Evolutionary conservation across 2,888 invertebrate species (phyloP).

Genomic region (Selenia dentaria): DNA sequence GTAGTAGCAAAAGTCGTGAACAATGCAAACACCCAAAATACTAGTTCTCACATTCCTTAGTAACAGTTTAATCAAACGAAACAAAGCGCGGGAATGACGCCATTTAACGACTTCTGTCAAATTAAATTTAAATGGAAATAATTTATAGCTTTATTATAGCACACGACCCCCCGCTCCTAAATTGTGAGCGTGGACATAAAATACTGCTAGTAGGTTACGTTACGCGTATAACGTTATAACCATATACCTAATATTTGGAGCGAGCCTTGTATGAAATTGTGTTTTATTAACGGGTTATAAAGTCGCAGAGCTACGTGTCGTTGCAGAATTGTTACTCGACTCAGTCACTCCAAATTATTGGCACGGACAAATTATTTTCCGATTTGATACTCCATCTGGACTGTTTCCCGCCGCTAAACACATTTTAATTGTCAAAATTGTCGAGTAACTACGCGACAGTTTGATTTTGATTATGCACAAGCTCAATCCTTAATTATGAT

Average conservation of each 20-base stretch:
- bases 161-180: conserved; percentile 70
- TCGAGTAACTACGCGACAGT: conserved; percentile 32
- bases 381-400: conserved; percentile 52
- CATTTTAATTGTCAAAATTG: conserved; percentile 48
- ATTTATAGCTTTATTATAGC: conserved; percentile 80
- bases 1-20: neutral
- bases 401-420: conserved; percentile 53
- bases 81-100: conserved; percentile 60
- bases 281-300: conserved; percentile 83
- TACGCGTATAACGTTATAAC: conserved; percentile 38
- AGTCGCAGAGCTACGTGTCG: conserved; percentile 72
- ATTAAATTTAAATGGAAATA: conserved; percentile 82
- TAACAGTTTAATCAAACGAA: conserved; percentile 72
- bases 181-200: conserved; percentile 75
- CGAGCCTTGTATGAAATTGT: conserved; percentile 75
- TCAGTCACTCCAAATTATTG: conserved; percentile 64
- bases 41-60: conserved; percentile 51
- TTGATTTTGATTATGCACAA: conserved; percentile 31
- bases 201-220: conserved; percentile 68
- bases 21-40: conserved; percentile 3
- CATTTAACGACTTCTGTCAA: conserved; percentile 76
- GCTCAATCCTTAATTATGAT: conserved; percentile 21
- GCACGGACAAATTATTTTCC: conserved; percentile 72
- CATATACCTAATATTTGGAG: conserved; percentile 60
- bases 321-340: conserved; percentile 75